A percentile compares a stretch with the other conserved stretches of the same genome.
Conservation (phyloP, 2,113 vertebrate species). For the Hippoglossus stenolepis region DNA sequence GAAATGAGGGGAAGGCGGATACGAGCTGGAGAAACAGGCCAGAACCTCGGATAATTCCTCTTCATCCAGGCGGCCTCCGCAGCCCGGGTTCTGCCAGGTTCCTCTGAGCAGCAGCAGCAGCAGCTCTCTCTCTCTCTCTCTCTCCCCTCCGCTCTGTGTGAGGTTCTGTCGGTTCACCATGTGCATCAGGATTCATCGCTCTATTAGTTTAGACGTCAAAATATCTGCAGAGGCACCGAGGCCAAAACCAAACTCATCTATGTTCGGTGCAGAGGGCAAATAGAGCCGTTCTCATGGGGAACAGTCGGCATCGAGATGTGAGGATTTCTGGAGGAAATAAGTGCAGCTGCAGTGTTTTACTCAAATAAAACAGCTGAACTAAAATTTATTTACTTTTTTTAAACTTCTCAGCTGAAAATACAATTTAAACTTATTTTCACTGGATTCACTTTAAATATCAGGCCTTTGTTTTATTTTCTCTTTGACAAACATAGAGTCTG, state of each 20-base stretch:
- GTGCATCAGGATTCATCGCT: neutral
- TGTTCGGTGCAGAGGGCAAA: neutral
- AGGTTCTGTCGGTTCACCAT: neutral
- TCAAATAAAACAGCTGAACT: too few species aligned
- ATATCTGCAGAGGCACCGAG: neutral
- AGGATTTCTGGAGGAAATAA: neutral
- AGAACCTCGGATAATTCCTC: slow-evolving; percentile 42
- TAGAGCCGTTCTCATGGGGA: neutral
- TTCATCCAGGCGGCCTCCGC: slow-evolving; percentile 34
- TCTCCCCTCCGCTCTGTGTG: too few species aligned
- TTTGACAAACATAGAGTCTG: too few species aligned
- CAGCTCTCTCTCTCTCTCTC: neutral
- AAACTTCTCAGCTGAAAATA: too few species aligned
- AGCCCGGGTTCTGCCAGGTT: slow-evolving; percentile 30
- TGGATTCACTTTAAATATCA: too few species aligned
- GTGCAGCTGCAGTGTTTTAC: neutral
- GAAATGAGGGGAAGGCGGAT: slow-evolving; percentile 25
- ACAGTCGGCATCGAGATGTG: too few species aligned
- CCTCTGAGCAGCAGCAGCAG: slow-evolving; percentile 1
- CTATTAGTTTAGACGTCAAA: neutral
- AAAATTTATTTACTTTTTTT: too few species aligned
- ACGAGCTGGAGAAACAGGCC: slow-evolving; percentile 34
- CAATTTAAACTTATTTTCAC: too few species aligned
- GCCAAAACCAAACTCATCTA: neutral
- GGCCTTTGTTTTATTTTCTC: too few species aligned